phyloP scores from a whole-genome alignment of 2,888 invertebrate species.

The Muschampia staudingeri region DNA sequence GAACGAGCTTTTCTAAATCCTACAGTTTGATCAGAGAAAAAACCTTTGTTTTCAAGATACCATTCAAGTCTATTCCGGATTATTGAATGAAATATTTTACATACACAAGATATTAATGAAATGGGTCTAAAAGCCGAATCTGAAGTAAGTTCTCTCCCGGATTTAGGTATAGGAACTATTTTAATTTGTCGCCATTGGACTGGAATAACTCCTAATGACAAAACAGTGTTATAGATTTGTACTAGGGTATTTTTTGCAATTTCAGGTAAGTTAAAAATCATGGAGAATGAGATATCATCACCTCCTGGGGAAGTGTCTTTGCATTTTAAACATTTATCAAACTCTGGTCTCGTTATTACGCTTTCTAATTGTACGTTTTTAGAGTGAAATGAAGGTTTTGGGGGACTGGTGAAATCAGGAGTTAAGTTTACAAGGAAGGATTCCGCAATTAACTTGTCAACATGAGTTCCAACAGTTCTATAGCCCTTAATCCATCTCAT shows the following conservation, averaged over 20 bases:
- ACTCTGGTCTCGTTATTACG: neutral
- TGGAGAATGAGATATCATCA: constrained; percentile 24
- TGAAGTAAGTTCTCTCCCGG: neutral
- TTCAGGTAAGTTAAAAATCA: constrained; percentile 4
- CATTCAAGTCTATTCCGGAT: neutral
- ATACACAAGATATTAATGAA: neutral
- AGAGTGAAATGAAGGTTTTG: neutral
- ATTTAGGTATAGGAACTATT: neutral
- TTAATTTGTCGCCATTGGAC: neutral
- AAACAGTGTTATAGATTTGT: neutral
- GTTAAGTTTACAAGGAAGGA: neutral
- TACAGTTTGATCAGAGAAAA: neutral
- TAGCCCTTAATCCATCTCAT: constrained; percentile 38
- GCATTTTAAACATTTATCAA: constrained; percentile 13
- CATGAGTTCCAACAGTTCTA: neutral
- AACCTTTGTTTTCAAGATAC: neutral
- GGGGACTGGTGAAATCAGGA: constrained; percentile 21
- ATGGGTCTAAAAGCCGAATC: neutral
- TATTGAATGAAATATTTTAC: neutral
- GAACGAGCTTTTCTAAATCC: neutral
- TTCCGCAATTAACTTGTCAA: neutral
- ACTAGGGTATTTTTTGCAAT: neutral
- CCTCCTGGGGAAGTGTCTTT: constrained; percentile 4
- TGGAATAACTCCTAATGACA: neutral
- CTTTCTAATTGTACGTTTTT: constrained; percentile 1